phyloP scores from a whole-genome alignment of 2,113 vertebrate genomes.

The Salvator merianae region DNA sequence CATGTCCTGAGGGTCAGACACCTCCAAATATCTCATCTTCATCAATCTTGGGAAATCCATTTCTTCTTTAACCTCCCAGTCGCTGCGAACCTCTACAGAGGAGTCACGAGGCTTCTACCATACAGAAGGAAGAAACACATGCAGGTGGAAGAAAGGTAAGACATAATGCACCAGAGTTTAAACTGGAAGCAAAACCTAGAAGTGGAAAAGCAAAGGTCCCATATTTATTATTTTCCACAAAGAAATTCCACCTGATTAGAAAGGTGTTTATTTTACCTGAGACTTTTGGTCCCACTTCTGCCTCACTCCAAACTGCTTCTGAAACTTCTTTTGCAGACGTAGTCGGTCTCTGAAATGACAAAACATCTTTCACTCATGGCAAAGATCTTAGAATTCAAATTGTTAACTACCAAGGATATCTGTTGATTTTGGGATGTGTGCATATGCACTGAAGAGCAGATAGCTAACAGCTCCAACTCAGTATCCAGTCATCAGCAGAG shows the following conservation, averaged over 20 bases:
- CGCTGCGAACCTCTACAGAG: constrained; percentile 96
- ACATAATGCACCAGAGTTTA: constrained; percentile 16
- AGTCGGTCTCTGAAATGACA: constrained; percentile 86
- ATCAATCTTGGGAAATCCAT: constrained; percentile 98
- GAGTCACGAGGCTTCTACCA: constrained; percentile 95
- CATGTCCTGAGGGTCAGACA: constrained; percentile 93
- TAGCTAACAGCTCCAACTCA: not conserved
- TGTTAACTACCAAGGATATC: not conserved
- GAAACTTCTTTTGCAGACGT: constrained; percentile 97
- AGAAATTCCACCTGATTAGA: not conserved
- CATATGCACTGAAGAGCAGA: not conserved
- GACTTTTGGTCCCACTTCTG: constrained; percentile 99
- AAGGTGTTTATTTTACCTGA: constrained; percentile 80
- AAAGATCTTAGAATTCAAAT: not conserved
- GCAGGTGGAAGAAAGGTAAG: not conserved
- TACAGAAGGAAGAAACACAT: not conserved
- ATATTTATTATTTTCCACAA: not conserved
- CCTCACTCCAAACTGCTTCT: constrained; percentile 98
- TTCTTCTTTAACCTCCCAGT: constrained; percentile 99
- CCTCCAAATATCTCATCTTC: constrained; percentile 99
- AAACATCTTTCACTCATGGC: not conserved
- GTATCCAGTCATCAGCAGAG: not conserved
- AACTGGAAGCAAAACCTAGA: not conserved
- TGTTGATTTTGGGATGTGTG: constrained; percentile 20
- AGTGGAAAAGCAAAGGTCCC: too few species aligned